Evolutionary conservation across 1,140 invertebrate species (phyloP).

Genomic region (Leucophenga varia): DNA sequence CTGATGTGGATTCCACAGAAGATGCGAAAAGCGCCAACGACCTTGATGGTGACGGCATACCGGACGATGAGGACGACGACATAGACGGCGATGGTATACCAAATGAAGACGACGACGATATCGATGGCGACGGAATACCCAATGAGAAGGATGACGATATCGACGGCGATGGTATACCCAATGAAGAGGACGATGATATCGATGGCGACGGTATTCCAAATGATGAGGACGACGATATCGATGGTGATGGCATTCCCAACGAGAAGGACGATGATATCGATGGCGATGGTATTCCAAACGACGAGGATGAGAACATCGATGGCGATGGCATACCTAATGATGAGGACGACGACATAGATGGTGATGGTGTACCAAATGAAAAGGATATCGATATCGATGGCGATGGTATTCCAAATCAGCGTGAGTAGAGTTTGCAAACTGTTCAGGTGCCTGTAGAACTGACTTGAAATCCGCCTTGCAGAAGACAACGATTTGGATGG

Average conservation of each 20-base stretch:
- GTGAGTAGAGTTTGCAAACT: not conserved
- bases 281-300: conserved; percentile 15
- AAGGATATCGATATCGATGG: conserved; percentile 35
- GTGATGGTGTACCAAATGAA: conserved; percentile 35
- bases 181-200: conserved; percentile 52
- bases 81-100: conserved; percentile 56
- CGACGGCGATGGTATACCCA: conserved; percentile 56
- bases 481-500: conserved; percentile 46
- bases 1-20: conserved; percentile 49
- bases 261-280: conserved; percentile 24
- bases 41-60: conserved; percentile 54
- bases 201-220: conserved; percentile 55
- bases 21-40: conserved; percentile 57
- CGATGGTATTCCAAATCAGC: conserved; percentile 30
- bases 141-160: conserved; percentile 55
- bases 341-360: conserved; percentile 47
- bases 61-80: conserved; percentile 48
- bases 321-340: conserved; percentile 24
- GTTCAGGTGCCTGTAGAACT: not conserved
- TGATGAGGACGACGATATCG: conserved; percentile 55
- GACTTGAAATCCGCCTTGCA: conserved; percentile 11
- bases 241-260: conserved; percentile 55
- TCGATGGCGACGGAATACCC: conserved; percentile 49
- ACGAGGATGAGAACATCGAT: conserved; percentile 15
- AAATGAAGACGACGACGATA: conserved; percentile 46